Evolutionary conservation across 2,113 vertebrate species (phyloP).

Genomic region (Hippotragus niger): DNA sequence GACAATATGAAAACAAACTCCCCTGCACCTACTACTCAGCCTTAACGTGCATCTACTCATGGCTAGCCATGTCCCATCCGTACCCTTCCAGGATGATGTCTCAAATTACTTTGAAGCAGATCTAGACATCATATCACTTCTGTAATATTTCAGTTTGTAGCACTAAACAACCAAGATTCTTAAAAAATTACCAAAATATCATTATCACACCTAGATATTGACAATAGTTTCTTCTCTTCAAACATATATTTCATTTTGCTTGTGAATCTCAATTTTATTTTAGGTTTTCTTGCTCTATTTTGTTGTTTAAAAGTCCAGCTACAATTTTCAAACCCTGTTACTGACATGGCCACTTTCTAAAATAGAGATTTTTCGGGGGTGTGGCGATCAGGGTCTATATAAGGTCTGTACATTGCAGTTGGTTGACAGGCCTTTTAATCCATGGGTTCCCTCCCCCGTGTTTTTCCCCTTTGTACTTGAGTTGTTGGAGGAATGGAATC

Average conservation of each 20-base stretch:
- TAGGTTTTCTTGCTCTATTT: not conserved
- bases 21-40: not conserved
- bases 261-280: not conserved
- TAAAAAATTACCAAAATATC: not conserved
- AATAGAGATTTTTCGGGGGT: not conserved
- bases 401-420: not conserved
- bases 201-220: not conserved
- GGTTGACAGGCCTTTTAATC: not conserved
- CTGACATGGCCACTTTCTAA: not conserved
- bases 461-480: not conserved
- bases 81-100: fast-evolving
- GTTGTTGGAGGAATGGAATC: not conserved
- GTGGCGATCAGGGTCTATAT: not conserved
- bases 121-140: not conserved
- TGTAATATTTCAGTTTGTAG: not conserved
- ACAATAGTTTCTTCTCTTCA: not conserved
- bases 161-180: not conserved
- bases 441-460: not conserved
- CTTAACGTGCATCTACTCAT: fast-evolving
- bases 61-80: fast-evolving
- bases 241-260: not conserved
- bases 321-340: not conserved
- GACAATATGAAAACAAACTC: too few species aligned
- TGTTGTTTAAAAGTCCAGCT: not conserved
- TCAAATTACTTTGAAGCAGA: not conserved